Evolutionary conservation across 2,113 vertebrate species (phyloP).

Genomic region (Garra rufa): DNA sequence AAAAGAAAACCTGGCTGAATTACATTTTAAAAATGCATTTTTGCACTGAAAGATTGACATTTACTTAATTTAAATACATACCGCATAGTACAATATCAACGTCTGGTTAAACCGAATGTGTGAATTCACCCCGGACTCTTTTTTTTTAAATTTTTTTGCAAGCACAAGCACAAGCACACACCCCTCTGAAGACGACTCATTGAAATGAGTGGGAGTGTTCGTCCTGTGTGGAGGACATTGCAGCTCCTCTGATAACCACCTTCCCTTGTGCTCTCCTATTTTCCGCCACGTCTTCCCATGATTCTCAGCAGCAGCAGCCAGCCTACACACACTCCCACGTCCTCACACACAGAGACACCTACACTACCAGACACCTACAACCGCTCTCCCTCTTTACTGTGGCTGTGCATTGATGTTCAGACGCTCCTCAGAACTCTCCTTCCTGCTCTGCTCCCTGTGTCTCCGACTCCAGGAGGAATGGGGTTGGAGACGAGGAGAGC

Average conservation of each 20-base stretch:
- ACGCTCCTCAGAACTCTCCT: slow-evolving; percentile 61
- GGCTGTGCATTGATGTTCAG: slow-evolving; percentile 62
- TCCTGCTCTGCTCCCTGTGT: slow-evolving; percentile 49
- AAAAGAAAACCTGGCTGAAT: background rate
- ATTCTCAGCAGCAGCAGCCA: slow-evolving; percentile 43
- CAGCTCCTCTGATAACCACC: slow-evolving; percentile 47
- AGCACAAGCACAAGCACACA: slow-evolving; percentile 32
- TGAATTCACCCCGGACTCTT: background rate
- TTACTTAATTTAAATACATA: slow-evolving; percentile 11
- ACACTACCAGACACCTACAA: background rate
- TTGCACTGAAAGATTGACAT: background rate
- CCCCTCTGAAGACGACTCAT: slow-evolving; percentile 13
- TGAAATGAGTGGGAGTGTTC: slow-evolving; percentile 48
- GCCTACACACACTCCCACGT: slow-evolving; percentile 33
- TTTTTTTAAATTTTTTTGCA: slow-evolving; percentile 15
- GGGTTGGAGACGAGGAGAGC: slow-evolving; percentile 39
- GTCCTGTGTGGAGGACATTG: slow-evolving; percentile 57
- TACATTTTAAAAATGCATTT: background rate
- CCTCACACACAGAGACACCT: slow-evolving; percentile 30
- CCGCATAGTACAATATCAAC: background rate
- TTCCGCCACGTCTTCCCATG: background rate
- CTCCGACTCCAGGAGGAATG: slow-evolving; percentile 37
- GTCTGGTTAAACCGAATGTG: background rate
- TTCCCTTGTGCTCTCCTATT: slow-evolving; percentile 35
- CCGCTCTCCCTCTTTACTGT: slow-evolving; percentile 20